Base-by-base conservation (phyloP, 1,140 invertebrate genomes). In the Heliconius congener region DNA sequence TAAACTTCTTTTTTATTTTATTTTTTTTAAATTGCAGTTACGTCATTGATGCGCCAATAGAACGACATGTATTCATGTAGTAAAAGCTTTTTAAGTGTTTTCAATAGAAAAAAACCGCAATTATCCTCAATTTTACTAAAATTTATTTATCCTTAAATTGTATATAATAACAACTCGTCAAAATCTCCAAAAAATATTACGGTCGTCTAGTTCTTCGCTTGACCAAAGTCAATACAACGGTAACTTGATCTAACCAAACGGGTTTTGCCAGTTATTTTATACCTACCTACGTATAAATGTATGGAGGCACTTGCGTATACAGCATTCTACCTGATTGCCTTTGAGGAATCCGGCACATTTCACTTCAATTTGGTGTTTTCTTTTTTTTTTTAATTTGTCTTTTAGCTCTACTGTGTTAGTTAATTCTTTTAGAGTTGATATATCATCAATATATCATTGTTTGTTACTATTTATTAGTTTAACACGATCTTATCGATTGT, bases 321-420 rank as follows among this genome's bases (percentile, higher is more conserved):
- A 84, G 81, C 87, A 90, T 89, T 89, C 90, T 89, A 88, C 81
- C 71, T 79, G 81, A 87, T 86, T 84, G 83, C 78, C 57, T 82
- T 81, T 78, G 73, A 82, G 85, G 87, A 90, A 89, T 89, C 83
- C 84, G 74, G 82, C 74, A 74, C 72, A n/a, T 60, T 60, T 76
- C 71, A 71, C 72, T 27, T 77, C 57, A 71, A 82, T 70, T 74
- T 46, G 42, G 42, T 46, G 3, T 46, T 46, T 46, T 46, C 13
- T 5, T 79, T 75, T 77, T 27, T 66, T 27, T 27, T 27, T 66
- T 16, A 57, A 23, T 11, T 60, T 60, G 8, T 9, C 55, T 60
- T 30, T 66, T 23, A 23, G 18, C 0, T 57, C 19, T 57, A 3
- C 9, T 11, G 19, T 57, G n/a, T 23, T 23, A 23, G 3, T 57